A percentile compares a stretch with the other conserved stretches of the same genome.
Evolutionary conservation across 2,888 invertebrate genomes (phyloP).

Genomic region (Invenusta paracnida): DNA sequence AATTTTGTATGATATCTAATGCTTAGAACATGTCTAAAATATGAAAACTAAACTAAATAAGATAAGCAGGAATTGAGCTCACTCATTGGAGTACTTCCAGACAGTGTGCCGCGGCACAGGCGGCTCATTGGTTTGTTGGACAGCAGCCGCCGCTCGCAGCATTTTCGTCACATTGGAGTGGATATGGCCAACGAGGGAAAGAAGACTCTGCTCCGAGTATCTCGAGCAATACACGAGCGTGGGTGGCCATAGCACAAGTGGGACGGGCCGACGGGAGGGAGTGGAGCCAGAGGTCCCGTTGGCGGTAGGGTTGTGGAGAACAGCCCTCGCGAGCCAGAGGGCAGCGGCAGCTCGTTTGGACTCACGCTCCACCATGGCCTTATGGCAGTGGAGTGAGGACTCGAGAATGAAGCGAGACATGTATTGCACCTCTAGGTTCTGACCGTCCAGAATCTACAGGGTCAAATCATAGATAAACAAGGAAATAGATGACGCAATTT

Average conservation of each 20-base stretch:
- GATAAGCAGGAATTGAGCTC: too few relatives aligned
- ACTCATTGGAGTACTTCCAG: not conserved
- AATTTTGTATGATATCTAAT: too few relatives aligned
- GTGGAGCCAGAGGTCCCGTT: not conserved
- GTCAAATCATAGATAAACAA: too few relatives aligned
- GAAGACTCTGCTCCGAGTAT: not conserved
- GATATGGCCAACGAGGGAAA: not conserved
- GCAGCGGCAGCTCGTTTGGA: constrained; percentile 34
- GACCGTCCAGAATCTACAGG: constrained; percentile 2
- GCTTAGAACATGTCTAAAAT: too few relatives aligned
- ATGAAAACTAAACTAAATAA: too few relatives aligned
- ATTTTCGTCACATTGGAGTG: not conserved
- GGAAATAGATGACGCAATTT: too few relatives aligned
- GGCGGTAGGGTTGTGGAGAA: constrained; percentile 21
- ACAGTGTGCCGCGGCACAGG: not conserved
- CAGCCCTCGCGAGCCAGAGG: constrained; percentile 33
- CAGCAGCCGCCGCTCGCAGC: not conserved
- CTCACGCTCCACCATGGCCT: not conserved
- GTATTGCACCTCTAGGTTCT: constrained; percentile 26
- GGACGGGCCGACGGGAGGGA: not conserved
- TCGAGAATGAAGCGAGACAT: constrained; percentile 40
- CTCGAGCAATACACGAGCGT: not conserved
- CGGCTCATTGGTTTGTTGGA: not conserved
- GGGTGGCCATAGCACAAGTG: constrained; percentile 1
- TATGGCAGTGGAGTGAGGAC: constrained; percentile 29